Percentiles rank a stretch among this genome's conserved stretches.
phyloP scores from a whole-genome alignment of 2,113 vertebrate species.

The Pholis gunnellus region DNA sequence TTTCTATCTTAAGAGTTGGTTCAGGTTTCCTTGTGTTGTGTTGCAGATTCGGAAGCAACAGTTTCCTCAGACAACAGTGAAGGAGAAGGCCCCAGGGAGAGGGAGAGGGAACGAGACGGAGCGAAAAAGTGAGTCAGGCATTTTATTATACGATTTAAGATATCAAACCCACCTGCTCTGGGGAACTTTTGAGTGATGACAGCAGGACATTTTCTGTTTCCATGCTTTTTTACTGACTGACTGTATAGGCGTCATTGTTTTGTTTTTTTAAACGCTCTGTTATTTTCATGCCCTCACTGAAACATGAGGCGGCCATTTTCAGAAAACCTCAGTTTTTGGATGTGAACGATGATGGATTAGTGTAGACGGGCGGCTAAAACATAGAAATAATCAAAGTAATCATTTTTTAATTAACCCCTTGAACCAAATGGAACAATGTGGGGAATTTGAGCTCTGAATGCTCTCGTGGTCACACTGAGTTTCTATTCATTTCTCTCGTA shows the following conservation, averaged over 20 bases:
- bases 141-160: background rate
- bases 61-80: conserved; percentile 94
- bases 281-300: background rate
- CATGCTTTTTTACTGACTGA: background rate
- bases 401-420: background rate
- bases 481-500: background rate
- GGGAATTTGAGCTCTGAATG: background rate
- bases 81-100: conserved; percentile 86
- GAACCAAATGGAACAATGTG: background rate
- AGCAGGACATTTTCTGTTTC: background rate
- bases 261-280: background rate
- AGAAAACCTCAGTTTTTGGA: background rate
- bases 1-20: background rate
- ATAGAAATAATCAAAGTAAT: background rate
- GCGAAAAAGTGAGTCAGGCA: conserved; percentile 86
- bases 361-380: background rate
- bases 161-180: no score
- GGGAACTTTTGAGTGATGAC: no score
- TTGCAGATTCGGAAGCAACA: conserved; percentile 91
- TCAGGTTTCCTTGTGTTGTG: background rate
- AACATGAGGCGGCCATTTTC: background rate
- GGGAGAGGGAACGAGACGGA: conserved; percentile 84
- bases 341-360: background rate
- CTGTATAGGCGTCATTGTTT: no score
- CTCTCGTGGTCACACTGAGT: background rate